phyloP scores from a whole-genome alignment of 2,113 vertebrate genomes.

The Meleagris gallopavo region DNA sequence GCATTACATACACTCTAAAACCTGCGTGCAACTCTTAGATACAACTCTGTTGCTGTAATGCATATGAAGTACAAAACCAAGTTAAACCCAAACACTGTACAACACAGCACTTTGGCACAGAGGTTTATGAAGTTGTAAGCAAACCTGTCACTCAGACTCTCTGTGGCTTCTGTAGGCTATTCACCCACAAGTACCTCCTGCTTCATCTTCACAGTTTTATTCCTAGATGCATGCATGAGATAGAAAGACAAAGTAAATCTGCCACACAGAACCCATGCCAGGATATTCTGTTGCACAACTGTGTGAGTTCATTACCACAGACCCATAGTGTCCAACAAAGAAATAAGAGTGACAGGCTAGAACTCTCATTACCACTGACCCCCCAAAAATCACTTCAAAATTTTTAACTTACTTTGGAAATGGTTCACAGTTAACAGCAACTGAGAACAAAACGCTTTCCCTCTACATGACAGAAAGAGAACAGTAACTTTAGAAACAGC shows the following conservation, averaged over 20 bases:
- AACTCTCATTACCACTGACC: background rate
- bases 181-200: background rate
- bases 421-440: background rate
- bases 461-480: background rate
- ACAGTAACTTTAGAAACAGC: background rate
- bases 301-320: background rate
- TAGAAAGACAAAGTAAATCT: background rate
- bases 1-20: background rate
- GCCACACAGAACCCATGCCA: background rate
- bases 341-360: background rate
- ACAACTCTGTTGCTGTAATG: background rate
- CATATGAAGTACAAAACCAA: background rate
- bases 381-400: background rate
- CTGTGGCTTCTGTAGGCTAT: background rate
- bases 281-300: background rate
- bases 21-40: background rate
- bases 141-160: background rate
- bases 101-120: slow-evolving; percentile 2
- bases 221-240: background rate
- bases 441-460: background rate
- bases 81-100: background rate
- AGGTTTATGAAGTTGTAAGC: background rate
- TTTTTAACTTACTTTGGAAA: background rate
- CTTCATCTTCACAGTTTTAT: background rate
- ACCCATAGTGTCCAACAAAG: background rate